Conservation (phyloP, 2,888 invertebrate species). For the Trisateles emortualis region DNA sequence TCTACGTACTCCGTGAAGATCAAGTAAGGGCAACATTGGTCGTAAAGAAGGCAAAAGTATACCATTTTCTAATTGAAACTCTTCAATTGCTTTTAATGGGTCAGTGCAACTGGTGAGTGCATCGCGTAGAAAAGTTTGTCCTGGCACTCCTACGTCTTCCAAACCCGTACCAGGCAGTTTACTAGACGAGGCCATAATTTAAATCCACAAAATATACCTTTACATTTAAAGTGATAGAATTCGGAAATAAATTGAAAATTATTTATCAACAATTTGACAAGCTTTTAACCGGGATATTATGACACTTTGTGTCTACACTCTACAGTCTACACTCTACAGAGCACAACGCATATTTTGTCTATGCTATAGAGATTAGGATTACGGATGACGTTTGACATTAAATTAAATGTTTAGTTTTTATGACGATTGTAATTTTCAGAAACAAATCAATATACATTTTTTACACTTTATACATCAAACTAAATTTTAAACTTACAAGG, state of each 20-base stretch:
- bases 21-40: slow-evolving; percentile 97
- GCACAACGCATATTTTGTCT: no score
- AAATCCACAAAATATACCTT: slow-evolving; percentile 12
- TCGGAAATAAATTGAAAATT: neutral
- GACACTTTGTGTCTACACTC: no score
- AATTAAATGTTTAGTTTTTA: no score
- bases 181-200: slow-evolving; percentile 76
- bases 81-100: slow-evolving; percentile 98
- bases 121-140: slow-evolving; percentile 94
- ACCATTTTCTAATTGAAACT: slow-evolving; percentile 98
- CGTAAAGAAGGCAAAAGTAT: slow-evolving; percentile 96
- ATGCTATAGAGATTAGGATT: no score
- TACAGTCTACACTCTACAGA: no score
- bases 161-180: slow-evolving; percentile 88
- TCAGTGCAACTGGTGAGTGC: slow-evolving; percentile 98
- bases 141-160: slow-evolving; percentile 95
- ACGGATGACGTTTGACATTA: no score
- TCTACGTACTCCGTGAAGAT: slow-evolving; percentile 96
- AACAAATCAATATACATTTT: no score
- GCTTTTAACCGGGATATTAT: no score
- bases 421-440: no score
- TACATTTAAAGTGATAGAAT: slow-evolving; percentile 10
- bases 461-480: no score
- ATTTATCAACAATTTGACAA: neutral
- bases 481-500: no score